A percentile compares a stretch with the other conserved stretches of the same genome.
Conservation (phyloP, 2,113 vertebrate species). For the Haliaeetus leucogaster region DNA sequence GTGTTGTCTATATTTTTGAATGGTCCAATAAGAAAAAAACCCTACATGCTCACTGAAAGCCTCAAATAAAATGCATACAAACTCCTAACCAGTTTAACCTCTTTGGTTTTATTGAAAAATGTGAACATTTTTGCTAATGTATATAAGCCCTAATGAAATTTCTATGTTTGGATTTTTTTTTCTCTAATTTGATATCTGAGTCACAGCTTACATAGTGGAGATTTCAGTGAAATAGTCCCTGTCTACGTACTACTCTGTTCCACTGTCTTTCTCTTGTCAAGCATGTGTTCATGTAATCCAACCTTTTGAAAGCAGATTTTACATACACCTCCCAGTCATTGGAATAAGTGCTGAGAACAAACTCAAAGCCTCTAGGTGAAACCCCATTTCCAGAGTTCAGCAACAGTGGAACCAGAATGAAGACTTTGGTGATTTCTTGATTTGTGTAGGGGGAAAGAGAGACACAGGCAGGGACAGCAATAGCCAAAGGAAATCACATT, state of each 20-base stretch:
- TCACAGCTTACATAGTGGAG: neutral
- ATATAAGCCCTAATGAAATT: neutral
- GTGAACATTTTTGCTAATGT: neutral
- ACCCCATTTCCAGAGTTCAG: neutral
- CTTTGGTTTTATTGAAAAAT: neutral
- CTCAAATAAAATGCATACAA: neutral
- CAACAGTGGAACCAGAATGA: neutral
- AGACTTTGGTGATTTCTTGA: neutral
- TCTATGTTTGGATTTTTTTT: neutral
- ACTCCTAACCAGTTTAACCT: neutral
- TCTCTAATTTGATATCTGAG: neutral
- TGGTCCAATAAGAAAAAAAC: neutral
- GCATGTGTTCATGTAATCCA: neutral
- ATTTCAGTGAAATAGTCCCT: neutral
- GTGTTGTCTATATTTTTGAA: neutral
- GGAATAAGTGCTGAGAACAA: neutral
- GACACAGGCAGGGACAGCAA: neutral
- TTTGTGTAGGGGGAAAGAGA: neutral
- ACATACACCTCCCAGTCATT: rapidly evolving
- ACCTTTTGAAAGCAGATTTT: neutral
- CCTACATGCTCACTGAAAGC: neutral
- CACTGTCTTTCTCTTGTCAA: neutral
- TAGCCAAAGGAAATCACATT: neutral
- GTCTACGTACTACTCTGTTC: neutral
- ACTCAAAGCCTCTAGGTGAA: neutral